Evolutionary conservation across 2,888 invertebrate genomes (phyloP).

Genomic region (Mimumesa dahlbomi): DNA sequence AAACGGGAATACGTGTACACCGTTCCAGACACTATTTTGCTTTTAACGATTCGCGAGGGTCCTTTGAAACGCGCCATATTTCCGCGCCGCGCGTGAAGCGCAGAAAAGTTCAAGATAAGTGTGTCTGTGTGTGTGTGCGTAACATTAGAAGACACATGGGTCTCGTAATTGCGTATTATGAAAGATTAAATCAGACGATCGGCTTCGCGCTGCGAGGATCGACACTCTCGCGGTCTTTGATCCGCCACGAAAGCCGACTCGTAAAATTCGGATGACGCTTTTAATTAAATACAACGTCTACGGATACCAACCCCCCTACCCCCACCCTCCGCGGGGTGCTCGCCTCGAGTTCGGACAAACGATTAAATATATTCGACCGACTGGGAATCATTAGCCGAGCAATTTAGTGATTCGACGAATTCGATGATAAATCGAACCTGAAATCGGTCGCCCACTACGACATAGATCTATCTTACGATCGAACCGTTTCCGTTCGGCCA

Average conservation of each 20-base stretch:
- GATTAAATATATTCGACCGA: slow-evolving; percentile 38
- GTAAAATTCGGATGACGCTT: slow-evolving; percentile 32
- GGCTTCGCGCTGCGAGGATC: slow-evolving; percentile 14
- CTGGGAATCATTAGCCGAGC: slow-evolving; percentile 24
- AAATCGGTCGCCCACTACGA: slow-evolving; percentile 25
- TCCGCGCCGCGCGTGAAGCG: too few species aligned
- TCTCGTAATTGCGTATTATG: too few species aligned
- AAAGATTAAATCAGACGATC: slow-evolving; percentile 2
- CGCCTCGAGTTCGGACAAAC: slow-evolving; percentile 2
- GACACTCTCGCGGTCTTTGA: slow-evolving; percentile 37
- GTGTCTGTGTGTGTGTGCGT: too few species aligned
- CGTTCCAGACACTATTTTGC: too few species aligned
- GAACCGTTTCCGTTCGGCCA: neutral
- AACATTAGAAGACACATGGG: neutral
- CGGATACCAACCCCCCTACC: slow-evolving; percentile 12
- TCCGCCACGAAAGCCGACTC: slow-evolving; percentile 9
- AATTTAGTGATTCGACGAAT: slow-evolving; percentile 30
- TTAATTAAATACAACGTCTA: slow-evolving; percentile 44
- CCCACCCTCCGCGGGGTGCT: neutral
- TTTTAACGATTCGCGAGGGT: too few species aligned
- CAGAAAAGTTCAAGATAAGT: too few species aligned
- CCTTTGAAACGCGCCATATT: too few species aligned
- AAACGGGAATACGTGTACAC: too few species aligned
- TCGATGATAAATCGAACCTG: slow-evolving; percentile 57
- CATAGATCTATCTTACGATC: slow-evolving; percentile 17